Evolutionary conservation across 2,113 vertebrate species (phyloP), one percentile per base, ranked within the genome.

Genomic region (Gadus chalcogrammus): DNA sequence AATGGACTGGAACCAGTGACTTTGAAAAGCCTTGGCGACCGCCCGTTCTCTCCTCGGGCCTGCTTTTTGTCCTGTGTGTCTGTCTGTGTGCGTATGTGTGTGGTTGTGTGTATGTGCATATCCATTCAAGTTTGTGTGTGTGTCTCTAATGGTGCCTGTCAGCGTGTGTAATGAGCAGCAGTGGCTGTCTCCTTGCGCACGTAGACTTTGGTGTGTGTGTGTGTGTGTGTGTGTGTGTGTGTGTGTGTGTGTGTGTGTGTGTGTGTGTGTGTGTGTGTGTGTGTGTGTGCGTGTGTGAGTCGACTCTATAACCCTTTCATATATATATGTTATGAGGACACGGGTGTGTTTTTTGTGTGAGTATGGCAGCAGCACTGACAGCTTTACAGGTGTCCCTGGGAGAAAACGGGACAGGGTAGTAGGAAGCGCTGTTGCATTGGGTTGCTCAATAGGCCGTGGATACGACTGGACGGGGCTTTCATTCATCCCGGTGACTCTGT

Each of bases 1-100:
- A 77, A 77, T 80, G 75, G 81, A 82, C 80, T 72, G 79, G 79
- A 88, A 87, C 85, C 77, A 77, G 75, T 69, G 83, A 85, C 79
- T 18, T 77, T 78, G 76, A 59, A 82, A 85, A 74, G 13, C 59
- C 73, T 53, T 22, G 18, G 80, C 61, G 79, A 82, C 77, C 16
- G 22, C 68, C 42, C 7, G 6, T 9, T 48, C 42, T 48, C 42
- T 48, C 1, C 8, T 48, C 2, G 12, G 12, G 5, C 2, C 42
- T 48, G 42, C 12, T 48, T 6, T 48, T 48, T 48, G 42, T 48
- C 42, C 12, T 31, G 22, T 27, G 61, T 62, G 61, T 65, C 65
- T 75, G 70, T 71, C 68, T 80, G 58, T 56, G 9, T 22, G 15
- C 61, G 56, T 35, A 64, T 67, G 53, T 64, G 17, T 72, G 64